These are phyloP conservation scores for Lepilemur ruficaudatus DNA, from an alignment of 2,797 vertebrate species.

Conservation along the genomic window DNA sequence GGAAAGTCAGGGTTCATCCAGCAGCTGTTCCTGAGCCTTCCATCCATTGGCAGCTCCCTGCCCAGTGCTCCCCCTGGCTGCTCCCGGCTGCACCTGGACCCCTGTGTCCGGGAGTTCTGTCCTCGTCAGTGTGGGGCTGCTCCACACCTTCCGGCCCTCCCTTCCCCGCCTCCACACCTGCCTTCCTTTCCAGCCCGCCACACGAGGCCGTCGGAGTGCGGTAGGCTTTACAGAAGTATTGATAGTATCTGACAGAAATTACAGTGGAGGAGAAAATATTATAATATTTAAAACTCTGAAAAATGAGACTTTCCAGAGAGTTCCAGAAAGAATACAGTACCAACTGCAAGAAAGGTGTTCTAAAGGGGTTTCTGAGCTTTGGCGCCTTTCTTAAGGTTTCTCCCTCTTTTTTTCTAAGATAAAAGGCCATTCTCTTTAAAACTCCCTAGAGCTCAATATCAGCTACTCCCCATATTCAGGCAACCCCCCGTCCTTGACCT, in stretches of 20 bases:
- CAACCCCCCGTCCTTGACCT: background rate
- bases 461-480: background rate
- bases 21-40: background rate
- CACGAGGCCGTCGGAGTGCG: accelerated
- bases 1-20: background rate
- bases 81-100: background rate
- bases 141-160: background rate
- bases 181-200: accelerated
- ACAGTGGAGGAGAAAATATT: background rate
- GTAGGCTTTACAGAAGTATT: background rate
- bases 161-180: background rate
- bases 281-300: background rate
- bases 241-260: background rate
- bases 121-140: background rate
- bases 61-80: background rate
- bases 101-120: background rate
- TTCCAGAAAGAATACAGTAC: background rate
- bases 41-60: background rate
- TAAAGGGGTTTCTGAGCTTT: background rate
- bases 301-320: background rate
- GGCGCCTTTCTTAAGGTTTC: background rate
- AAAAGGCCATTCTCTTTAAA: background rate
- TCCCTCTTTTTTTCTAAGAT: background rate
- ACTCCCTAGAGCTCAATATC: background rate
- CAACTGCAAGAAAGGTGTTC: background rate